Evolutionary conservation across 1,140 invertebrate genomes (phyloP).

Genomic region (Archivesica marissinica): DNA sequence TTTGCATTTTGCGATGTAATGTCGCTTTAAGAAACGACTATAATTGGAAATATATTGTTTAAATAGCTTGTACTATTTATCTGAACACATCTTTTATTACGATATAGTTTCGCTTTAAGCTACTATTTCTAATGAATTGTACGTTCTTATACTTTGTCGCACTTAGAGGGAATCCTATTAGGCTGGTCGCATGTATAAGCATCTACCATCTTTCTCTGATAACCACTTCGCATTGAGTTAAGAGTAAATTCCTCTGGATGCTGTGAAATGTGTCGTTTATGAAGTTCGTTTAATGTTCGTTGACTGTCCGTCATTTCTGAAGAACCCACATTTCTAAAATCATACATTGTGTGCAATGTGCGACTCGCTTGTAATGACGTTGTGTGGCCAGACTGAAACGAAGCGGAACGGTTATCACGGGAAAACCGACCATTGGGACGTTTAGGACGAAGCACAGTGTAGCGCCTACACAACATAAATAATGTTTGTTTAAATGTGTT

Average conservation of each 20-base stretch:
- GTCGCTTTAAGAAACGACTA: too few species aligned
- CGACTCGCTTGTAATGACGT: constrained; percentile 26
- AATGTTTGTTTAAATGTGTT: constrained; percentile 86
- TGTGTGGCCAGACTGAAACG: constrained; percentile 26
- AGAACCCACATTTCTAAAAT: constrained; percentile 4
- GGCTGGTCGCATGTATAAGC: too few species aligned
- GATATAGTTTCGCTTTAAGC: too few species aligned
- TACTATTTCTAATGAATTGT: too few species aligned
- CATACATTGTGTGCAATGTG: constrained; percentile 35
- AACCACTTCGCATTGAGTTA: not conserved
- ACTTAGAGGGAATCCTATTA: too few species aligned
- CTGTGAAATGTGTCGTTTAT: not conserved
- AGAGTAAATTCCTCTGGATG: not conserved
- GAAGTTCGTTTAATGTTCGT: not conserved
- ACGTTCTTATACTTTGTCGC: too few species aligned
- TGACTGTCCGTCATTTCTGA: not conserved
- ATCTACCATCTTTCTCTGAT: too few species aligned
- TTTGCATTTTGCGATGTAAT: too few species aligned
- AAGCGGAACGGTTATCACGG: not conserved
- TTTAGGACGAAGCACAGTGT: not conserved
- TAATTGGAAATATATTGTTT: too few species aligned
- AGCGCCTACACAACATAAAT: constrained; percentile 72
- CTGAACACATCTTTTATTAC: too few species aligned
- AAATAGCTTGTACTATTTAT: too few species aligned
- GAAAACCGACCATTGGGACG: not conserved